Percentiles rank a stretch among this genome's conserved stretches.
Evolutionary conservation across 2,888 invertebrate species (phyloP).

Genomic region (Agonum fuliginosum): DNA sequence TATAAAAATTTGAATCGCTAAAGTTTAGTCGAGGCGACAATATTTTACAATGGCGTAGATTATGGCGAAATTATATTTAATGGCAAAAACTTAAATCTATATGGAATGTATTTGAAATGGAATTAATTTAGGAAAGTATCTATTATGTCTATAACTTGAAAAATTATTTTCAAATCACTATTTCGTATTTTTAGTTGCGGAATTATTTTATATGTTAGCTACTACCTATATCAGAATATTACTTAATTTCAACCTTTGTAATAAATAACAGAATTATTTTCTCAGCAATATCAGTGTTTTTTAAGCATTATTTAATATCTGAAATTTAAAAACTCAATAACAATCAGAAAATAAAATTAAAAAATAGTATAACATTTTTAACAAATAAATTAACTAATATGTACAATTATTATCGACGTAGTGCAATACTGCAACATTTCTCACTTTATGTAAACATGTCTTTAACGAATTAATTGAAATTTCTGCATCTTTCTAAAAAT

Average conservation of each 20-base stretch:
- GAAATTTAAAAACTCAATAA: background rate
- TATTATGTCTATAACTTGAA: constrained; percentile 2
- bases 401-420: constrained; percentile 7
- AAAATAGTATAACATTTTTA: constrained; percentile 10
- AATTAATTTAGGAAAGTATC: background rate
- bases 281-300: too few relatives aligned
- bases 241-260: constrained; percentile 19
- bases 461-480: background rate
- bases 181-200: constrained; percentile 14
- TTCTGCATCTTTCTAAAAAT: constrained; percentile 14
- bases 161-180: constrained; percentile 1
- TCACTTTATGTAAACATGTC: background rate
- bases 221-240: constrained; percentile 35
- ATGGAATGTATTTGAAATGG: constrained; percentile 25
- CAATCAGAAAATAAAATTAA: background rate
- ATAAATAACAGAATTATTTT: constrained; percentile 18
- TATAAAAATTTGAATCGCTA: constrained; percentile 17
- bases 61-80: constrained; percentile 8
- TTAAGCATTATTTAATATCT: background rate
- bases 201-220: constrained; percentile 29
- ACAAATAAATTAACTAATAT: constrained; percentile 21
- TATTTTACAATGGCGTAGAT: constrained; percentile 23
- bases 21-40: constrained; percentile 21
- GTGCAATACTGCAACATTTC: constrained; percentile 13
- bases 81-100: constrained; percentile 25